Base-by-base conservation (phyloP, 2,113 vertebrate species). In the Dipodomys merriami region DNA sequence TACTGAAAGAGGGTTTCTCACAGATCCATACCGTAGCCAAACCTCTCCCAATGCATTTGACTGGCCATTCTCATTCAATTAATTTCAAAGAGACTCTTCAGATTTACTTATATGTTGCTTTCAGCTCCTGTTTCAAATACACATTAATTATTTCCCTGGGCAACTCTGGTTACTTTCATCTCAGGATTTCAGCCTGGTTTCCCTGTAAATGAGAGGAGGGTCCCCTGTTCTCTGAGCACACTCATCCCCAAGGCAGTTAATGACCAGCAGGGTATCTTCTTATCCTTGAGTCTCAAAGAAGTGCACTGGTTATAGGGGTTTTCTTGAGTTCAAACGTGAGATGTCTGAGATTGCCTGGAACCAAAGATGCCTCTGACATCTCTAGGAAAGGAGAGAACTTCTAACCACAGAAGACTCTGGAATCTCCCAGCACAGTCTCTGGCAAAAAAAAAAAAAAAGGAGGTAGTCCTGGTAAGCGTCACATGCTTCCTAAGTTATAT, bases 221-320 rank as follows among this genome's bases (percentile, higher is more conserved):
- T 86, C 74, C 33, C 15, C 23, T 69, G 19, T 49, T 93, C 44
- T 86, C 49, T 44, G 68, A 73, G 46, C 15, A 87, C 29, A n/a
- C 68, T 33, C 22, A 73, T 30, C 83, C 93, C 35, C 53, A 68
- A 84, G 77, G 74, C 81, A 91, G 77, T 72, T 94, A 93, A 93
- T 96, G 91, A 87, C 39, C 83, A 85, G 73, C 89, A 95, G 73
- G 89, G 44, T 7, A 12, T 83, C 87, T 65, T 22, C 33, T 68
- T 76, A 78, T 94, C 44, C 65, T 95, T 53, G 19, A 80, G 46
- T 94, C 95, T 96, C 89, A 94, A 94, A 96, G 83, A 39, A 79
- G 18, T 6, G 1, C 7, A 11, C 27, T 81, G 90, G 27, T 67
- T 83, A 2, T n/a, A 68, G 89, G 74, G 29, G 0, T 86, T 81